Percentiles rank a stretch among this genome's conserved stretches.
These are phyloP conservation scores for Agrilus biguttatus DNA, from an alignment of 2,888 invertebrate species.

Conservation along the genomic window DNA sequence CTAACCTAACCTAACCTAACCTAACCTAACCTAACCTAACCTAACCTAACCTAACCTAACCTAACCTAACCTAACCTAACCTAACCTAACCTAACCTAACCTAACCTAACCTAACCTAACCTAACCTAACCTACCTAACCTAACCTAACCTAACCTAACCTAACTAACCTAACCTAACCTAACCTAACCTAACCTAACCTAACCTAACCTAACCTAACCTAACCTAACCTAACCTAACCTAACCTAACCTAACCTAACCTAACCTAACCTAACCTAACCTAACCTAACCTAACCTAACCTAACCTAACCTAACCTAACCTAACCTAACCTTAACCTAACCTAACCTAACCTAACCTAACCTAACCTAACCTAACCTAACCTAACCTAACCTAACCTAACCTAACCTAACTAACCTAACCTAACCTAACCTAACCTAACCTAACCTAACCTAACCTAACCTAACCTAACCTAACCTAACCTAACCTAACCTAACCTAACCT, in stretches of 20 bases:
- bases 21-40: conserved; percentile 6
- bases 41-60: conserved; percentile 3
- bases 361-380: no score
- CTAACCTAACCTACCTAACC: no score
- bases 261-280: conserved; percentile 9
- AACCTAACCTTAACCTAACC: no score
- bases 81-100: conserved; percentile 5
- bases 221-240: conserved; percentile 1
- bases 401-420: conserved; percentile 9
- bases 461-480: conserved; percentile 1
- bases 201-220: conserved; percentile 7
- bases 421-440: conserved; percentile 8
- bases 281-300: conserved; percentile 7
- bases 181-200: conserved; percentile 3
- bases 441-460: conserved; percentile 9
- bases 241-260: conserved; percentile 6
- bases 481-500: conserved; percentile 8
- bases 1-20: conserved; percentile 7
- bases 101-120: conserved; percentile 7
- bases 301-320: conserved; percentile 9
- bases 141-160: conserved; percentile 2
- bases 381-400: conserved; percentile 7
- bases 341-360: conserved; percentile 8
- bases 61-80: conserved; percentile 2
- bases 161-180: not conserved